Percentiles rank a stretch among this genome's conserved stretches.
These are phyloP conservation scores for Poecilia picta DNA, from an alignment of 2,797 vertebrate species.

Conservation along the genomic window DNA sequence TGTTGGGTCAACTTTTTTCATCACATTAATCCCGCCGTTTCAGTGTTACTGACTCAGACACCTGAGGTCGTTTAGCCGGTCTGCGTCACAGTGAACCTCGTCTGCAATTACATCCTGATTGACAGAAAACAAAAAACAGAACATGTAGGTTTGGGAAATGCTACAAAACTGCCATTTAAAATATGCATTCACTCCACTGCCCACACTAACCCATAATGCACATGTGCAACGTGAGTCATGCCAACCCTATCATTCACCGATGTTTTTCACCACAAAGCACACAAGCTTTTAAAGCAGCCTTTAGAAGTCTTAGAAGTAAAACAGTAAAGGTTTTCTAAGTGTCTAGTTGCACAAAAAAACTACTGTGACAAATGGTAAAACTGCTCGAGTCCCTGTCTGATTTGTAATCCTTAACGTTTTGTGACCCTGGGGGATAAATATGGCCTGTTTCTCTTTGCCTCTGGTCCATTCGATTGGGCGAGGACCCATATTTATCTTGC, in stretches of 20 bases:
- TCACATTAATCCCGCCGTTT: not conserved
- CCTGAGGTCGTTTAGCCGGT: not conserved
- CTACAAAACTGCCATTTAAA: constrained; percentile 22
- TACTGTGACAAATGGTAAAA: not conserved
- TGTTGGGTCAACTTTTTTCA: not conserved
- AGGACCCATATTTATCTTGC: not conserved
- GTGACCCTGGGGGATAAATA: not conserved
- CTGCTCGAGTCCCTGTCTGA: not conserved
- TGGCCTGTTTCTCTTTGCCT: not conserved
- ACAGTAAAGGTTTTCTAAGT: not conserved
- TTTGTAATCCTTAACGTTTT: not conserved
- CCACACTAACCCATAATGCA: constrained; percentile 7
- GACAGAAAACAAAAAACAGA: too few species aligned
- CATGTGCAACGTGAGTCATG: constrained; percentile 9
- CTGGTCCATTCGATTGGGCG: not conserved
- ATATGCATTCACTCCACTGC: constrained; percentile 2
- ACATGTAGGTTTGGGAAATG: constrained; percentile 3
- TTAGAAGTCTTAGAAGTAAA: not conserved
- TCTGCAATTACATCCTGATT: constrained; percentile 2
- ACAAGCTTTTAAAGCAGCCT: not conserved
- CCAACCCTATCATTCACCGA: constrained; percentile 4
- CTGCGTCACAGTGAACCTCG: constrained; percentile 4
- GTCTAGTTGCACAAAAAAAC: not conserved
- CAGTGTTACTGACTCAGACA: not conserved
- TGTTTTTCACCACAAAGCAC: not conserved